Evolutionary conservation across 2,888 invertebrate species (phyloP).

Genomic region (Cryptops parisi): DNA sequence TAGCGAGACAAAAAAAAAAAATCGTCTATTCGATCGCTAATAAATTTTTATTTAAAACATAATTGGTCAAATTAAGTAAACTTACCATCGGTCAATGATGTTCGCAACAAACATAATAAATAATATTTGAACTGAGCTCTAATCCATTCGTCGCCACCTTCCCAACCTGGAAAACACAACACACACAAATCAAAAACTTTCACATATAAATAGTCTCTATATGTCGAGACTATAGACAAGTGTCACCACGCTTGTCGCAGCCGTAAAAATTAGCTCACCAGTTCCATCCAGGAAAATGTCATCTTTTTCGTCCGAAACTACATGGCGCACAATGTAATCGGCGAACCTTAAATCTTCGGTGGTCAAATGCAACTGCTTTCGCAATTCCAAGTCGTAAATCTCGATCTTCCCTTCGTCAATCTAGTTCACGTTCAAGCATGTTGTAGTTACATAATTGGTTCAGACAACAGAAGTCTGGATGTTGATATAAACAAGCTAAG

Average conservation of each 20-base stretch:
- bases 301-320: conserved; percentile 40
- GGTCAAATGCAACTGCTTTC: conserved; percentile 68
- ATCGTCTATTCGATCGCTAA: not conserved
- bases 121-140: conserved; percentile 84
- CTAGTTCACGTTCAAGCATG: too few relatives aligned
- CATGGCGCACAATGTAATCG: conserved; percentile 70
- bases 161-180: conserved; percentile 42
- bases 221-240: too few relatives aligned
- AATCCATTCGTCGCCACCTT: conserved; percentile 95
- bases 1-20: conserved; percentile 21
- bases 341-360: conserved; percentile 93
- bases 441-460: too few relatives aligned
- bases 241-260: too few relatives aligned
- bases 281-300: conserved; percentile 57
- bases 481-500: too few relatives aligned
- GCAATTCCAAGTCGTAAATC: conserved; percentile 58
- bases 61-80: conserved; percentile 5
- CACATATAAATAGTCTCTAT: not conserved
- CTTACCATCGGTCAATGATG: conserved; percentile 55
- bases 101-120: conserved; percentile 60
- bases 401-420: conserved; percentile 75
- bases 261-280: too few relatives aligned
- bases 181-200: not conserved
- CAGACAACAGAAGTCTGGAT: not conserved
- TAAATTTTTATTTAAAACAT: not conserved